Base-by-base conservation (phyloP, 1,140 invertebrate genomes). In the Drosophila kikkawai region DNA sequence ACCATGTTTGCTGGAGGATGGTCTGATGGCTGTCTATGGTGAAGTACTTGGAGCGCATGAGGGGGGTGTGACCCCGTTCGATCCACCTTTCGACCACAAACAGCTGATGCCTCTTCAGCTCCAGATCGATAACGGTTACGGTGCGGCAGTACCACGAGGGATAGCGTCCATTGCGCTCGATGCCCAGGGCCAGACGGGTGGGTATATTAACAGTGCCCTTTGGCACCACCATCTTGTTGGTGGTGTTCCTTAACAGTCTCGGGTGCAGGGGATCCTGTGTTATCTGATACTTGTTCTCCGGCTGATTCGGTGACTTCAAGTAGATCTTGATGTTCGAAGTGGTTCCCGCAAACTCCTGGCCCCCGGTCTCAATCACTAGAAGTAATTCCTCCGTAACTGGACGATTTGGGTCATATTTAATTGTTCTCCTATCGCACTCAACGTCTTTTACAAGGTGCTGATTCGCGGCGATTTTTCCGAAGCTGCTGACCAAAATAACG, bases 81-180 rank as follows among this genome's bases (percentile, higher is more conserved):
- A 80, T 45, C 77, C 77, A 80, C 0, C 44, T 47, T 2, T 80
- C 50, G 2, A 80, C 56, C 2, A 56, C 15, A 12, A 80, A 80
- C 1, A 67, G 19, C 13, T 80, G 77, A 8, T 79, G 37, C 1
- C 22, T 11, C 7, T 56, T 44, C 0, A 11, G 13, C 12, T 60
- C 9, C 19, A 55, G 9, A 47, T 80, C 77, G 12, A 60, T 26
- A 0, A 80, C 19, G 4, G 42, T 66, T 1, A 80, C 32, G 0
- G 76, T 22, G 13, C 68, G 56, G 26, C 77, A 80, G 29, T 66
- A 80, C 77, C 77, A 80, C 1, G 59, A 60, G 1, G 77, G 77
- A 61, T 74, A 80, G 4, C 77, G 57, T 0, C 77, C 77, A 8
- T 42, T 48, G 6, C 39, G 26, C 2, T 45, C 48, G 6, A 79